phyloP scores from a whole-genome alignment of 2,888 invertebrate genomes.

The Lasioglossum malachurum region DNA sequence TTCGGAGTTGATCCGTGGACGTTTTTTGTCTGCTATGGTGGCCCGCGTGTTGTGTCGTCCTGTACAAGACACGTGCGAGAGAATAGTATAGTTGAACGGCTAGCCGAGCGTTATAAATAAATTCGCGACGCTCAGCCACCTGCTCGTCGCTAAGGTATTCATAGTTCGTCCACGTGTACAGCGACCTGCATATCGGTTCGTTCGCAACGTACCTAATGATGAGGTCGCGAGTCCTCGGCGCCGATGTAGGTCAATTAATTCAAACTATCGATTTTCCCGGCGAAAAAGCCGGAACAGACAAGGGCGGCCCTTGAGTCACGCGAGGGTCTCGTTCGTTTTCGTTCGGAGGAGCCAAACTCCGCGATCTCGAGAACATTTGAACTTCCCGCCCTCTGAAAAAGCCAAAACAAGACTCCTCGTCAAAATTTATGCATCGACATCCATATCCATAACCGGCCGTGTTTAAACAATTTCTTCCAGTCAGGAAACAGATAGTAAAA shows the following conservation, averaged over 20 bases:
- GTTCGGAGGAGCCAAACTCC: not conserved
- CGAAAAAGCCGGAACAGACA: conserved; percentile 45
- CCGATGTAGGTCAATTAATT: conserved; percentile 72
- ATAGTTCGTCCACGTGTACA: conserved; percentile 46
- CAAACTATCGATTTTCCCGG: conserved; percentile 66
- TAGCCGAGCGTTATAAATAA: conserved; percentile 35
- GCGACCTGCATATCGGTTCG: conserved; percentile 46
- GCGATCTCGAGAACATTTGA: not conserved
- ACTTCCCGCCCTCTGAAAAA: not conserved
- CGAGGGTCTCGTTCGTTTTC: conserved; percentile 30
- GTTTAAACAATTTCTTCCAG: not conserved
- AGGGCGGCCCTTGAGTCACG: conserved; percentile 54
- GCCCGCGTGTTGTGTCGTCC: not conserved
- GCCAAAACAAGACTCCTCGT: not conserved
- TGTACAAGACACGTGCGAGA: not conserved
- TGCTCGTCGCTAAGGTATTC: conserved; percentile 47
- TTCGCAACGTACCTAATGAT: conserved; percentile 49
- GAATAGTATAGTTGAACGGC: conserved; percentile 34
- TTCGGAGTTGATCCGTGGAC: too few relatives aligned
- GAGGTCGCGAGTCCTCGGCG: conserved; percentile 55
- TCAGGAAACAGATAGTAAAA: not conserved
- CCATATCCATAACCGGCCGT: not conserved
- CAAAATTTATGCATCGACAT: not conserved
- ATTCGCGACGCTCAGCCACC: conserved; percentile 34
- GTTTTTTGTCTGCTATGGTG: too few relatives aligned